Evolutionary conservation across 1,140 invertebrate species (phyloP).

Genomic region (Orchesella cincta): DNA sequence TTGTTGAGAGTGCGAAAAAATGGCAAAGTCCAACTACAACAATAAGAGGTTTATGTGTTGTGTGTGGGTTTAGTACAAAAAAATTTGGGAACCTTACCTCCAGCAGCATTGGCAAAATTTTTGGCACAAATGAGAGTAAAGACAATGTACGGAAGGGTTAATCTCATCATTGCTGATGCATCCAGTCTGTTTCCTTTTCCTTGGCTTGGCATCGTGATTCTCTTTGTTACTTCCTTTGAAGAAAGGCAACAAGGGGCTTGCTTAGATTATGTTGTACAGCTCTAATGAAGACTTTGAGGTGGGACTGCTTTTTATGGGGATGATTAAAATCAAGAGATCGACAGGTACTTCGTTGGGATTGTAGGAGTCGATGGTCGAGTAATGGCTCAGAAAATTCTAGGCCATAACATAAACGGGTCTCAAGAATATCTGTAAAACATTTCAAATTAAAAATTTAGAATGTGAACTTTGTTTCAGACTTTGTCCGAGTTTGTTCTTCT

Average conservation of each 20-base stretch:
- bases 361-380: no score
- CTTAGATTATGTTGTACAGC: background rate
- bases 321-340: background rate
- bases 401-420: background rate
- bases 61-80: no score
- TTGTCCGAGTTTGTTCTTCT: background rate
- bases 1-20: no score
- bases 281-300: background rate
- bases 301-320: background rate
- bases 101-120: slow-evolving; percentile 18
- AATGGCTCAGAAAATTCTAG: no score
- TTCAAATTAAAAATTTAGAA: background rate
- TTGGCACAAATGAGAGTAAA: slow-evolving; percentile 22
- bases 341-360: background rate
- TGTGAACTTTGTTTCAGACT: background rate
- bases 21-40: background rate
- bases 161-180: slow-evolving; percentile 22
- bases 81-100: background rate
- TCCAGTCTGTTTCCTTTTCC: slow-evolving; percentile 22
- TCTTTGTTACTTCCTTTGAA: no score
- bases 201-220: background rate
- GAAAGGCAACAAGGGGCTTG: no score
- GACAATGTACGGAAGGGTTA: slow-evolving; percentile 16
- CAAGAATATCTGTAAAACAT: background rate
- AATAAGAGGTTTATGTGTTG: background rate